Evolutionary conservation across 2,113 vertebrate genomes (phyloP).

Genomic region (Sporophila hypoxantha): DNA sequence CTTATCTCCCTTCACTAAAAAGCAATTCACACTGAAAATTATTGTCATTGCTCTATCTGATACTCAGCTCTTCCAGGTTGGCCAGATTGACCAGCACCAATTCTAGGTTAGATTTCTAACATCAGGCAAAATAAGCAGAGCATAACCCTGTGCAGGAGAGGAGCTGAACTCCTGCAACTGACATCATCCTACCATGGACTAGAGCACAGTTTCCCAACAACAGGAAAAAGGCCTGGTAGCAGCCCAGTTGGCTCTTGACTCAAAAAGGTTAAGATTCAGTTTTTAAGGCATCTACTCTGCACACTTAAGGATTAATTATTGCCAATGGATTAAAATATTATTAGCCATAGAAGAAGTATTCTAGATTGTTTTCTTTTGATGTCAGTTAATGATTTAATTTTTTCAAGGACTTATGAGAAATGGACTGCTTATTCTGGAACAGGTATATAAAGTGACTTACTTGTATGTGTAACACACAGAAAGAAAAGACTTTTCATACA

Average conservation of each 20-base stretch:
- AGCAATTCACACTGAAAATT: background rate
- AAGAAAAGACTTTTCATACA: background rate
- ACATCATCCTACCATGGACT: background rate
- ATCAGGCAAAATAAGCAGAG: background rate
- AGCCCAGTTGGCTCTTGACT: background rate
- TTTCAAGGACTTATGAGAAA: background rate
- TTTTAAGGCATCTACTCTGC: background rate
- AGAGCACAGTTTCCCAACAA: background rate
- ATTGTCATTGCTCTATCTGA: background rate
- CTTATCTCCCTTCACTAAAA: background rate
- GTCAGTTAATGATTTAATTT: background rate
- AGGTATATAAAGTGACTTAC: background rate
- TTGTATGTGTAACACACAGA: background rate
- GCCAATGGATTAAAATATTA: background rate
- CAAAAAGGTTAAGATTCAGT: background rate
- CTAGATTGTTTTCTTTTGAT: background rate
- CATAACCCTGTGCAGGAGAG: background rate
- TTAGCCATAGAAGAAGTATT: background rate
- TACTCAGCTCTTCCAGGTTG: background rate
- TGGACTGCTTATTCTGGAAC: background rate
- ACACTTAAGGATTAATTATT: background rate
- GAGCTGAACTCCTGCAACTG: background rate
- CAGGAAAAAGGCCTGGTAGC: background rate
- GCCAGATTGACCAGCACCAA: background rate
- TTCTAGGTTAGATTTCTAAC: background rate